Conservation (phyloP, 2,888 invertebrate species). For the Conus canariensis region DNA sequence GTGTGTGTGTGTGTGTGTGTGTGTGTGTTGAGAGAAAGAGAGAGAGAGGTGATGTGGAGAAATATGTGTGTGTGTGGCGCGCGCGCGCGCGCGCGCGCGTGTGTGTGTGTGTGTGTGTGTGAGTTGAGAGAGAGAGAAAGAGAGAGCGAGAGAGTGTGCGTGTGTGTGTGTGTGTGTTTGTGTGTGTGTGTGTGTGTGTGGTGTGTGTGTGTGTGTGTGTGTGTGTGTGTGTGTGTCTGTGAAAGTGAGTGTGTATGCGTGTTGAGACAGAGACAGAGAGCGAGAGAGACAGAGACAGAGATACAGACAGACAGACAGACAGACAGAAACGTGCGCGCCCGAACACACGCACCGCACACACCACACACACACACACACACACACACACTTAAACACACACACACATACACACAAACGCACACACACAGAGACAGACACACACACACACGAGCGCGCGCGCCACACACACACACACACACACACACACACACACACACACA, state of each 20-base stretch:
- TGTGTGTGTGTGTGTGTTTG: not conserved
- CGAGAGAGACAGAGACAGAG: too few relatives aligned
- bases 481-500: not conserved
- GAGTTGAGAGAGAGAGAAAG: not conserved
- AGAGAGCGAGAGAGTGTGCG: not conserved
- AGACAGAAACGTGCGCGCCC: too few relatives aligned
- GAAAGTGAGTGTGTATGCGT: not conserved
- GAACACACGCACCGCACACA: not conserved
- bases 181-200: not conserved
- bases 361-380: not conserved
- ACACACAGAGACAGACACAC: not conserved
- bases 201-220: not conserved
- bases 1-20: constrained; percentile 1
- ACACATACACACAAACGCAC: too few relatives aligned
- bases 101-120: not conserved
- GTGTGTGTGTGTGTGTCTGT: not conserved
- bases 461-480: constrained; percentile 19
- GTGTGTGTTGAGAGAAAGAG: not conserved
- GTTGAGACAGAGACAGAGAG: not conserved
- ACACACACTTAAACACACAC: not conserved
- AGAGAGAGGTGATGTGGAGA: not conserved
- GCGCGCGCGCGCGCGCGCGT: not conserved
- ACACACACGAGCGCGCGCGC: too few relatives aligned
- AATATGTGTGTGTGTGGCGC: not conserved
- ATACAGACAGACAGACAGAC: too few relatives aligned